Evolutionary conservation across 2,888 invertebrate species (phyloP).

Genomic region (Pristionchus arcanus): DNA sequence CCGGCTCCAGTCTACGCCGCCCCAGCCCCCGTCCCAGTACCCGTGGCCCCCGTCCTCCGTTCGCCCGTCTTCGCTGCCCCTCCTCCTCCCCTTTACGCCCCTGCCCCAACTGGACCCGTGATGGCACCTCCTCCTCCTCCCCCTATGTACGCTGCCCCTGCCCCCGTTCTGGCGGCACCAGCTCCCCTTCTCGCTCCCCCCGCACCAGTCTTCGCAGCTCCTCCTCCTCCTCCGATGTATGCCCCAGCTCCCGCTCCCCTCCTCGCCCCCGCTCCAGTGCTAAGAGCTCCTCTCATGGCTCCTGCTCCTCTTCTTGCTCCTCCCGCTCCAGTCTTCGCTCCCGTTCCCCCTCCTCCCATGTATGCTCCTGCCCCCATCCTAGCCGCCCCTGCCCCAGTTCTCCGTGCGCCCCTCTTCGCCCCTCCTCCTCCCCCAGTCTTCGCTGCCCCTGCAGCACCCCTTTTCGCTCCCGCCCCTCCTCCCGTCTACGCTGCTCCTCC

Average conservation of each 20-base stretch:
- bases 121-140: not conserved
- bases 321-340: slow-evolving; percentile 17
- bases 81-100: not conserved
- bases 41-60: not conserved
- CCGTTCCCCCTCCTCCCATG: not conserved
- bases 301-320: not conserved
- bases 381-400: not conserved
- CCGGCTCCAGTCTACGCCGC: not conserved
- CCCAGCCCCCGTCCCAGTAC: slow-evolving; percentile 12
- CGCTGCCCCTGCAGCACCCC: slow-evolving; percentile 15
- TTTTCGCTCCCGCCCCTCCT: slow-evolving; percentile 3
- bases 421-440: slow-evolving; percentile 7
- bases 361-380: not conserved
- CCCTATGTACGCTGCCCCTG: not conserved
- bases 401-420: slow-evolving; percentile 22
- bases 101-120: slow-evolving; percentile 1
- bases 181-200: not conserved
- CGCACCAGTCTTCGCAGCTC: not conserved
- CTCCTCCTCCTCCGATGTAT: too few relatives aligned
- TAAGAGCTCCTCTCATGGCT: not conserved
- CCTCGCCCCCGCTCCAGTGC: not conserved
- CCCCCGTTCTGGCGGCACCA: not conserved
- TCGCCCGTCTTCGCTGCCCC: slow-evolving; percentile 11
- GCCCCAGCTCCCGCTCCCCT: slow-evolving; percentile 30
- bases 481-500: not conserved